Evolutionary conservation across 2,888 invertebrate species (phyloP), one percentile per base, ranked within the genome.

Genomic region (Tenthredo livida): DNA sequence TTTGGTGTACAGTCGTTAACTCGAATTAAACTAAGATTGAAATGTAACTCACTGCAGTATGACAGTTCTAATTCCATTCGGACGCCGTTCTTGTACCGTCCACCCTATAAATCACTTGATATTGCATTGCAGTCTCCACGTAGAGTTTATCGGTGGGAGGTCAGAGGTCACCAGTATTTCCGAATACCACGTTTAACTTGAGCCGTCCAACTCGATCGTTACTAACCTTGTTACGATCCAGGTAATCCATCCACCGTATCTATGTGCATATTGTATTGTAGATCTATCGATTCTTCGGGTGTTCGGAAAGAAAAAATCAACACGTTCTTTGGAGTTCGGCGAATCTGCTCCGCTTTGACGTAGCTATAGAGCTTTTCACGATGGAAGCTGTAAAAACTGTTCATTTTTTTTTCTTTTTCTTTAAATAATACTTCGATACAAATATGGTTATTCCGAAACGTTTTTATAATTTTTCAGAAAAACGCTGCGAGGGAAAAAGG

Each of bases 1-100:
- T 25, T 43, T 61, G 25, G 61, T 54, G 0, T 61, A 61, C 9
- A 25, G 61, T 40, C 40, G 25, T 40, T 21, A 75, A 43, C 21
- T 75, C 25, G 75, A 75, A 75, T 75, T 75, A 75, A 75, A 47
- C 75, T 75, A 75, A 75, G 50, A 75, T 75, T 43, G 47, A 47
- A 47, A 75, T 75, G 75, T 75, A 75, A 75, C 75, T 75, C 75
- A 47, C 75, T 67, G 4, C 37, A 70, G 21, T 50, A 75, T 75
- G 75, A 75, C 75, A 75, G 75, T 75, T 75, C 75, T 75, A 75
- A 75, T 75, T 75, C 25, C 40, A 75, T 47, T 75, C 21, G 47
- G 75, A 47, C 25, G 15, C 43, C 75, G 21, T 21, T 50, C 40
- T n/a, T 75, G 25, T 12, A 75, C 7, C 70, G 33, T 40, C n/a